Evolutionary conservation across 2,113 vertebrate genomes (phyloP), one percentile per base, ranked within the genome.

Genomic region (Calonectris borealis): DNA sequence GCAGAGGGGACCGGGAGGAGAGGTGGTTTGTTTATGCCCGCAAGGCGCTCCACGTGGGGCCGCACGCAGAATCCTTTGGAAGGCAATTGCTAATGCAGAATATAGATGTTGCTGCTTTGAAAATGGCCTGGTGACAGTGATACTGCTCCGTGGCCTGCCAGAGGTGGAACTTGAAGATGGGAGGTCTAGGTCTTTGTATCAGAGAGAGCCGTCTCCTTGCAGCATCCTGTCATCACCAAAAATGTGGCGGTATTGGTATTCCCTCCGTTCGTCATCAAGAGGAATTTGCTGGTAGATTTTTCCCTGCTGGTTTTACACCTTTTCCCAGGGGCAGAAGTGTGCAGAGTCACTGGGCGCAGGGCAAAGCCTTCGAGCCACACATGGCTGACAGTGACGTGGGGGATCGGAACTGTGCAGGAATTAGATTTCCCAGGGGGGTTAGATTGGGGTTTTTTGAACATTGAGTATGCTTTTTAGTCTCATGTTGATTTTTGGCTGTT

Each of bases 231-330:
- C 27, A 6, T 25, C 60, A 7, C 54, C 58, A 48, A 2, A 26
- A 3, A 6, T 0, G 0, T 16, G 44, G 26, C 2, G 3, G 66
- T 11, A 2, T 11, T 12, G 7, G 12, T 38, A 8, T 54, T 44
- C 15, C 69, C 31, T 60, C 18, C 6, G 0, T 6, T 73, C 25
- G 0, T 7, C 20, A 34, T 15, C 46, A 13, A 71, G 24, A 82
- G 27, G 34, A 68, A 48, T 20, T 57, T 65, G 54, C 82, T 75
- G 60, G 44, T 70, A 40, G 40, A 11, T 31, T 54, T 66, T 36
- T 36, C 38, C 14, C 25, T 68, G 54, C 34, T 60, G 36, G 21
- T 66, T 78, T 84, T 12, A 18, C 21, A 38, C 32, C 51, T 81
- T 70, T 21, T n/a, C 10, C 55, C 5, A 0, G 7, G 18, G 38